These are phyloP conservation scores for Peucedramus taeniatus DNA, from an alignment of 2,113 vertebrate species.

Conservation along the genomic window DNA sequence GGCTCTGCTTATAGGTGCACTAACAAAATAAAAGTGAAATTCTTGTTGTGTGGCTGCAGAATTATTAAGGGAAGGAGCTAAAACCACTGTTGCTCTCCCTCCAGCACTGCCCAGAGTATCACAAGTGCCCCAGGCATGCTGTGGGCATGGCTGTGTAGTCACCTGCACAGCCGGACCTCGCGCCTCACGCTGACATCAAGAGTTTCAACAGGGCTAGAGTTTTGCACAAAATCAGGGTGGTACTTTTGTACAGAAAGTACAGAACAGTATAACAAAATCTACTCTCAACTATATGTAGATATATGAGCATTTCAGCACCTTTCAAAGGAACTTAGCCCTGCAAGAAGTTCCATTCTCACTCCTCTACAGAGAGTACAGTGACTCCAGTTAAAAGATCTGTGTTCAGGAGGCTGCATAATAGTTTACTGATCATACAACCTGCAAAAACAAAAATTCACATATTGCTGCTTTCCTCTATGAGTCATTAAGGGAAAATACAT, in stretches of 20 bases:
- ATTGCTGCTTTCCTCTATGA: not conserved
- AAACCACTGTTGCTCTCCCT: not conserved
- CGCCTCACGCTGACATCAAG: not conserved
- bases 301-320: not conserved
- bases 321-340: not conserved
- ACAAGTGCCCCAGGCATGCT: not conserved
- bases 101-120: not conserved
- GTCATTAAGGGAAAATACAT: not conserved
- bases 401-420: not conserved
- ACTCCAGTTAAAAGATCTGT: not conserved
- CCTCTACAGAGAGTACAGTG: not conserved
- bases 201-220: not conserved
- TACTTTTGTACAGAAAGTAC: not conserved
- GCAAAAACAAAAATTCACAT: slow-evolving; percentile 46
- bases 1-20: not conserved
- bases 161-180: not conserved
- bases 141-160: not conserved
- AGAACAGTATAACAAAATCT: not conserved
- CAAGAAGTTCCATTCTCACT: not conserved
- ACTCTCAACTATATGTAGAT: not conserved
- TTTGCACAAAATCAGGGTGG: not conserved
- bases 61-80: not conserved
- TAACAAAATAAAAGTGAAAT: not conserved
- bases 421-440: not conserved
- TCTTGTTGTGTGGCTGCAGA: not conserved